Evolutionary conservation across 1,140 invertebrate species (phyloP).

Genomic region (Lepidurus apus): DNA sequence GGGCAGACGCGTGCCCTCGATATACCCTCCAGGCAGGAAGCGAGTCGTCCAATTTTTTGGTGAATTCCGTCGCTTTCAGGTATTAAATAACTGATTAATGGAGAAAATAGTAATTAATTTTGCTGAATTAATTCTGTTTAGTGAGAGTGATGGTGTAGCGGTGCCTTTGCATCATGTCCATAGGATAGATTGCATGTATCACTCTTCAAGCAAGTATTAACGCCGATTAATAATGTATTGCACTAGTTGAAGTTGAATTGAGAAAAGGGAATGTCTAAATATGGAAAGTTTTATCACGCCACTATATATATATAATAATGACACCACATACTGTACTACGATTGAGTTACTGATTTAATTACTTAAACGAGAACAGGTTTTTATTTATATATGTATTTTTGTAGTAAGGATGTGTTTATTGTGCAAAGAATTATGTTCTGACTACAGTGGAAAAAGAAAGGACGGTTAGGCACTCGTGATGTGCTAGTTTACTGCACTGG

Average conservation of each 20-base stretch:
- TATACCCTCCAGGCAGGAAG: background rate
- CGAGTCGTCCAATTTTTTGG: background rate
- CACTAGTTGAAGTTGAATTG: background rate
- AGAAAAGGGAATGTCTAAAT: background rate
- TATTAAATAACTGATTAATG: background rate
- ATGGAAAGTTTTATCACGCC: background rate
- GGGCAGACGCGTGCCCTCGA: background rate
- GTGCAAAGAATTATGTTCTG: background rate
- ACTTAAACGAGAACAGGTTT: no score
- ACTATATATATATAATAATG: conserved; percentile 2
- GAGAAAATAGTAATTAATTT: background rate
- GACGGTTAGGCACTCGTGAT: background rate
- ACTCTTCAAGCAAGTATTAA: conserved; percentile 7
- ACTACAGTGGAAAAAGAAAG: background rate
- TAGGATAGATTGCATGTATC: conserved; percentile 22
- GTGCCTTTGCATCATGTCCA: conserved; percentile 18
- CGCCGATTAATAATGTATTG: background rate
- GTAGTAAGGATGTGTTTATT: background rate
- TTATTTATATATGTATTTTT: no score
- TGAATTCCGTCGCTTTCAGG: conserved; percentile 1
- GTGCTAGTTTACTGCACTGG: background rate
- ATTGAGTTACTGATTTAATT: background rate
- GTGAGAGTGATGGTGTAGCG: background rate
- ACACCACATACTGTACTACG: background rate
- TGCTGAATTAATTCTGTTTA: background rate